Evolutionary conservation across 2,888 invertebrate genomes (phyloP).

Genomic region (Patella depressa): DNA sequence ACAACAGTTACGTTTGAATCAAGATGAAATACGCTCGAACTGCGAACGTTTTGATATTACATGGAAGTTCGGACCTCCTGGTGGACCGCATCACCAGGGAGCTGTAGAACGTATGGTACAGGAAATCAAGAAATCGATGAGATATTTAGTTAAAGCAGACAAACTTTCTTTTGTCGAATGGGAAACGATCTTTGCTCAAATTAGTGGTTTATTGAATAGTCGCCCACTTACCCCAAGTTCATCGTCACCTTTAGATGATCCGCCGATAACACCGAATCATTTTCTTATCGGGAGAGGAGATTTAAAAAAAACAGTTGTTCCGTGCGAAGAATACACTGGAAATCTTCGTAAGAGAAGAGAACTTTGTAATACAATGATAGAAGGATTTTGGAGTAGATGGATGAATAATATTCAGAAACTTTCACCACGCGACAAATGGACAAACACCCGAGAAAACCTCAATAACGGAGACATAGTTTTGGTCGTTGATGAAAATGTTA

Average conservation of each 20-base stretch:
- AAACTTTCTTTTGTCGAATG: not conserved
- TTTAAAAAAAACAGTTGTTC: not conserved
- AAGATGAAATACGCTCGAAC: not conserved
- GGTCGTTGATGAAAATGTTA: too few relatives aligned
- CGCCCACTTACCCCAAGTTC: not conserved
- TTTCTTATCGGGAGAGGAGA: not conserved
- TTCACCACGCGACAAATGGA: too few relatives aligned
- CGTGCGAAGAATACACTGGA: not conserved
- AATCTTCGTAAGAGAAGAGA: not conserved
- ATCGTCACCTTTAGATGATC: not conserved
- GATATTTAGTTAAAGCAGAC: not conserved
- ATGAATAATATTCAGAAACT: too few relatives aligned
- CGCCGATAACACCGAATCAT: not conserved
- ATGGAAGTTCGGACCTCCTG: not conserved
- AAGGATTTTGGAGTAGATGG: not conserved
- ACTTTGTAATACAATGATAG: not conserved
- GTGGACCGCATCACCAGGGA: slow-evolving; percentile 8
- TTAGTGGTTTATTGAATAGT: not conserved
- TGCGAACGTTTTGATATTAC: not conserved
- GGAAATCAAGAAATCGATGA: not conserved
- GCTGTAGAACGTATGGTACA: slow-evolving; percentile 3
- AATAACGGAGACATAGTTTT: too few relatives aligned
- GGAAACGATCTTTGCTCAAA: slow-evolving; percentile 1
- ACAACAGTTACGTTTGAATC: not conserved
- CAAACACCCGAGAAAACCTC: too few relatives aligned